phyloP scores from a whole-genome alignment of 2,888 invertebrate species.

The Acanthosoma haemorrhoidale region DNA sequence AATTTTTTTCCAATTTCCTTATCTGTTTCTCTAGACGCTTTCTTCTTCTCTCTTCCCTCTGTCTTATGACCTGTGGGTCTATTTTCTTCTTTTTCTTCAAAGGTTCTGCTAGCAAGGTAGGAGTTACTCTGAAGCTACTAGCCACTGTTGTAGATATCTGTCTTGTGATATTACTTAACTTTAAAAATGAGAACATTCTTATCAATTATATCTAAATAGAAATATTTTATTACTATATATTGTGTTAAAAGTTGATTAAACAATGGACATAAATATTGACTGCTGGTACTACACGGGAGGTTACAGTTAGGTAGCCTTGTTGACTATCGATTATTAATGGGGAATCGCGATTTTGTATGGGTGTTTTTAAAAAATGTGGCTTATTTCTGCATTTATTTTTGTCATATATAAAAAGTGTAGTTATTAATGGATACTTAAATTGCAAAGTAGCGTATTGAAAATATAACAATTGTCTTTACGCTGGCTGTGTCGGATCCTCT shows the following conservation, averaged over 20 bases:
- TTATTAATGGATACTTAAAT: background rate
- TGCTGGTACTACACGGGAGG: too few relatives aligned
- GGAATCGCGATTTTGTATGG: too few relatives aligned
- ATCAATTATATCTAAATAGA: too few relatives aligned
- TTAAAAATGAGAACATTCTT: background rate
- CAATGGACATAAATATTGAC: too few relatives aligned
- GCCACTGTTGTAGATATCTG: constrained; percentile 3
- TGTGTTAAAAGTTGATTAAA: too few relatives aligned
- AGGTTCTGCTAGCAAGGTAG: constrained; percentile 63
- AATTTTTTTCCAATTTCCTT: constrained; percentile 69
- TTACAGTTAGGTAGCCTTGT: too few relatives aligned
- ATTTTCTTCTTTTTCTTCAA: constrained; percentile 80
- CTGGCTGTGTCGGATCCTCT: too few relatives aligned
- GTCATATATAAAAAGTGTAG: background rate
- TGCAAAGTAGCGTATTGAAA: too few relatives aligned
- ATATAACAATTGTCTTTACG: too few relatives aligned
- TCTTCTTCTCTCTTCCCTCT: constrained; percentile 73
- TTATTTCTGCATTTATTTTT: background rate
- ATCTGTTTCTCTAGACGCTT: constrained; percentile 85
- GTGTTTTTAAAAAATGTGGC: background rate
- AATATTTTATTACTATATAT: too few relatives aligned
- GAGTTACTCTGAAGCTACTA: constrained; percentile 18
- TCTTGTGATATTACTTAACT: constrained; percentile 3
- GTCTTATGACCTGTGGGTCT: constrained; percentile 73
- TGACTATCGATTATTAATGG: too few relatives aligned